phyloP scores from a whole-genome alignment of 1,140 invertebrate species.

The Oryzaephilus surinamensis region DNA sequence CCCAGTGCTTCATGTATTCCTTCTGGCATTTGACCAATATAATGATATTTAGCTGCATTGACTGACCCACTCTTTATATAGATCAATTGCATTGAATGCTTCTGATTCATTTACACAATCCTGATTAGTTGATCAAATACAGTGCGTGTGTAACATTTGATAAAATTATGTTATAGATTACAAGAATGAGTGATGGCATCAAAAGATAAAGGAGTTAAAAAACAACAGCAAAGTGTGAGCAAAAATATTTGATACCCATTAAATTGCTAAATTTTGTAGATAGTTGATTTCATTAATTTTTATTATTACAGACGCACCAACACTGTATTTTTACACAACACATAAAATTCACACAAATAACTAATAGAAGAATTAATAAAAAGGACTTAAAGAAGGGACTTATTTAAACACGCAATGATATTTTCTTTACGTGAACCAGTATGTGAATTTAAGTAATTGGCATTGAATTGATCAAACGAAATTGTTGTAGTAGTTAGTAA shows the following conservation, averaged over 20 bases:
- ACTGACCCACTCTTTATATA: slow-evolving; percentile 38
- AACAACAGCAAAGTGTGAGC: too few relatives aligned
- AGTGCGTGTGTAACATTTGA: background rate
- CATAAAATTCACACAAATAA: slow-evolving; percentile 8
- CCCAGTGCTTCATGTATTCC: slow-evolving; percentile 10
- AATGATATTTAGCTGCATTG: slow-evolving; percentile 35
- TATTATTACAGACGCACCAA: slow-evolving; percentile 6
- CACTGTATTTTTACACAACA: too few relatives aligned
- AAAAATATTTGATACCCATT: slow-evolving; percentile 7
- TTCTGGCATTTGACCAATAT: slow-evolving; percentile 28
- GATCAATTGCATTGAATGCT: slow-evolving; percentile 34
- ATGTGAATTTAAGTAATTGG: slow-evolving; percentile 14
- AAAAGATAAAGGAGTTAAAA: slow-evolving; percentile 15
- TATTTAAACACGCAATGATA: slow-evolving; percentile 19
- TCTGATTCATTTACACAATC: too few relatives aligned
- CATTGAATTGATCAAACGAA: slow-evolving; percentile 4
- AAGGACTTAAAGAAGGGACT: too few relatives aligned
- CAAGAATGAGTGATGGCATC: slow-evolving; percentile 24
- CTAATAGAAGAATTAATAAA: slow-evolving; percentile 9
- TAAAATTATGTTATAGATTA: slow-evolving; percentile 1
- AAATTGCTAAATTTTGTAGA: too few relatives aligned
- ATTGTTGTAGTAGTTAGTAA: background rate
- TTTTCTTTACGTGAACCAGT: slow-evolving; percentile 25
- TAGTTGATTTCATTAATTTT: slow-evolving; percentile 6
- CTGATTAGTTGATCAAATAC: too few relatives aligned